Evolutionary conservation across 2,113 vertebrate genomes (phyloP), one percentile per base, ranked within the genome.

Genomic region (Canis aureus): DNA sequence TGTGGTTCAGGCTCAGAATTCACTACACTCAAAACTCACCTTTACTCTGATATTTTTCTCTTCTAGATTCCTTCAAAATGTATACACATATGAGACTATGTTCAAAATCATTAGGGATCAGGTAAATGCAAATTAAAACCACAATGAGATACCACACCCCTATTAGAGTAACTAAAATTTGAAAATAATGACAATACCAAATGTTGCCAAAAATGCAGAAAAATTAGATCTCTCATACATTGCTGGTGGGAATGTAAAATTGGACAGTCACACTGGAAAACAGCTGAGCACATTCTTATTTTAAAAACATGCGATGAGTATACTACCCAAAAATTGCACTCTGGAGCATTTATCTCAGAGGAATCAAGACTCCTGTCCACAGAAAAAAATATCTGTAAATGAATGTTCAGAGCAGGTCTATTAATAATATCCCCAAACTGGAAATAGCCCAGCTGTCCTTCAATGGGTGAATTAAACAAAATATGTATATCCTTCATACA

Each of bases 261-360:
- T 91, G 25, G 71, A 78, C n/a, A 84, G 20, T 25, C 55, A 94
- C 62, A 80, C 69, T 89, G 62, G 43, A 94, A 96, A 89, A 82
- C 0, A 67, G 11, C 73, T 85, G 79, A 32, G 27, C 29, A 57
- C 32, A 64, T 84, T 92, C n/a, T 94, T 62, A 82, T 78, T 67
- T 88, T 94, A 91, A 59, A 92, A 96, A 73, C 4, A 73, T 84
- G 13, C 15, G 73, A 91, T 96, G 78, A 84, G n/a, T 92, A 29
- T 38, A 79, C 38, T 92, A 82, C 3, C 43, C 29, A 80, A 51
- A 3, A 76, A 91, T 64, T 82, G 10, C 11, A 49, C 49, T 88
- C 32, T 83, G 38, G 23, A 43, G 43, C 11, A 91, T 88, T 62
- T 83, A 62, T 79, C 25, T 29, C 57, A 38, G 43, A 83, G 13